phyloP scores from a whole-genome alignment of 2,113 vertebrate genomes.

The Ailuropoda melanoleuca region DNA sequence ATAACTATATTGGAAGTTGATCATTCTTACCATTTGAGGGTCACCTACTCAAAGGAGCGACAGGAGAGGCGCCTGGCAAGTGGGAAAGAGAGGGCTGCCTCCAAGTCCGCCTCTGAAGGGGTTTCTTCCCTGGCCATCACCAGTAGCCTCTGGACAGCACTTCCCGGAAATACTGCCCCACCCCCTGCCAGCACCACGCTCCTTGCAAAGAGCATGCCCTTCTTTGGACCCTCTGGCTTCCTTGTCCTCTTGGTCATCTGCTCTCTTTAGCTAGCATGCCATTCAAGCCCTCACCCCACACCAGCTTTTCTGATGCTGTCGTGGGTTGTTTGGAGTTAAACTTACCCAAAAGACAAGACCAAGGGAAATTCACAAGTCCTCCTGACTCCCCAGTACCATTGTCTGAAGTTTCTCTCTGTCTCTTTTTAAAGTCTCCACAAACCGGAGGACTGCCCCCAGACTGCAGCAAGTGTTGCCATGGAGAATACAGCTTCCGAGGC shows the following conservation, averaged over 20 bases:
- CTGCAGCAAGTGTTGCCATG: constrained; percentile 87
- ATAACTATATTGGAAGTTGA: not conserved
- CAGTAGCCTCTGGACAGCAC: not conserved
- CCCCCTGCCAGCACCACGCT: no score
- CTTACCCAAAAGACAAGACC: not conserved
- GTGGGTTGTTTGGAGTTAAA: not conserved
- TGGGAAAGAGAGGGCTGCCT: not conserved
- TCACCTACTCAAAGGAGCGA: not conserved
- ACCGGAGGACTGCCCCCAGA: constrained; percentile 83
- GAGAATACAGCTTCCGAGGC: constrained; percentile 86
- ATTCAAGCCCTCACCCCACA: not conserved
- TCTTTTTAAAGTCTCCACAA: constrained; percentile 81
- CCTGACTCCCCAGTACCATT: not conserved
- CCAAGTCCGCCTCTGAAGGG: not conserved
- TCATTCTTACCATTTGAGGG: not conserved
- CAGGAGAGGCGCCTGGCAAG: not conserved
- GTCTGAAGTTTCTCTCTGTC: constrained; percentile 42
- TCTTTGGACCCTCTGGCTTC: not conserved
- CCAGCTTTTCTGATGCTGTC: not conserved
- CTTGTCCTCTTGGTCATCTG: not conserved
- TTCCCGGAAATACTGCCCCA: not conserved
- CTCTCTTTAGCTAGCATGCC: not conserved
- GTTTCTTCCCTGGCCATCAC: not conserved
- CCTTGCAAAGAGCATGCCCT: not conserved
- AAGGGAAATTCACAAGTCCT: not conserved